Evolutionary conservation across 1,140 invertebrate genomes (phyloP).

Genomic region (Belonocnema kinseyi): DNA sequence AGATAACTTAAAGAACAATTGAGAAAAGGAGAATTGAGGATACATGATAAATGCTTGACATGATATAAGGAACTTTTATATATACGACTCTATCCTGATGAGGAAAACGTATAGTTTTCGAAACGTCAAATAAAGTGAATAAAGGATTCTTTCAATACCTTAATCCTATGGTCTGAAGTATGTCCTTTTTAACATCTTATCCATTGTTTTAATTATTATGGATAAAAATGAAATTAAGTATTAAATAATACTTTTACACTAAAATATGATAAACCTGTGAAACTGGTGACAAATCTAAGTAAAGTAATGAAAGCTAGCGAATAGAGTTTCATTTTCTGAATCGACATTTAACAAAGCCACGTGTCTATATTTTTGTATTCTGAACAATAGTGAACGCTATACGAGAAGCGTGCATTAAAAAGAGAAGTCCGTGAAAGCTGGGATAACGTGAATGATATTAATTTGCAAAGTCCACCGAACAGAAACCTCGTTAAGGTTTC

Average conservation of each 20-base stretch:
- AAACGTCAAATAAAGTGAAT: no score
- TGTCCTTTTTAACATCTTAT: no score
- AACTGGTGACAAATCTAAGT: constrained; percentile 3
- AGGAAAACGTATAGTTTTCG: no score
- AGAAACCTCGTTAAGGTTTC: constrained; percentile 31
- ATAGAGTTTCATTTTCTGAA: constrained; percentile 13
- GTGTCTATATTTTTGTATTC: constrained; percentile 27
- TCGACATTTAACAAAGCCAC: constrained; percentile 20
- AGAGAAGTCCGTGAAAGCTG: constrained; percentile 1
- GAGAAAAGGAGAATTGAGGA: no score
- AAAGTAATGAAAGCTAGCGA: constrained; percentile 8
- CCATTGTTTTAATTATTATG: no score
- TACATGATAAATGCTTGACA: no score
- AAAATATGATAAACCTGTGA: not conserved
- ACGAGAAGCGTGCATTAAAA: constrained; percentile 16
- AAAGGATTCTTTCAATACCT: no score
- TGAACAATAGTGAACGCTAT: constrained; percentile 2
- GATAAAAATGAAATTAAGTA: not conserved
- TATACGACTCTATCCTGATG: no score
- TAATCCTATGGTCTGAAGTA: no score
- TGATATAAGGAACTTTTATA: no score
- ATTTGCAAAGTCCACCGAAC: constrained; percentile 50
- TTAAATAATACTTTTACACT: not conserved
- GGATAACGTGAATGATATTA: constrained; percentile 50
- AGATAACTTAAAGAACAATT: no score